phyloP scores from a whole-genome alignment of 2,113 vertebrate genomes.

The Clinocottus analis region DNA sequence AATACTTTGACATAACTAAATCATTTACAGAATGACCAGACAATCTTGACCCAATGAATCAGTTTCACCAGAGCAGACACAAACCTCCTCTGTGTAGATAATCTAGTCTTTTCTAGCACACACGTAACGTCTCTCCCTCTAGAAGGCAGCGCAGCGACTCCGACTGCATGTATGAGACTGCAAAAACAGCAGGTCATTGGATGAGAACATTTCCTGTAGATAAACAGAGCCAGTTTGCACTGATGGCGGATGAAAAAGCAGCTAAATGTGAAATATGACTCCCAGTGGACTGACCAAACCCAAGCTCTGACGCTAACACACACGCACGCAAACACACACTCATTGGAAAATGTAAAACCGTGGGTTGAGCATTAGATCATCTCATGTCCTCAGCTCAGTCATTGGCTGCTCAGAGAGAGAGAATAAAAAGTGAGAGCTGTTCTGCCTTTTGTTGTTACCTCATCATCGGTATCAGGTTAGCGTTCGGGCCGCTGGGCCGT shows the following conservation, averaged over 20 bases:
- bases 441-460: constrained; percentile 37
- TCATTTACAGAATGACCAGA: background rate
- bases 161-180: constrained; percentile 38
- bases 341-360: constrained; percentile 40
- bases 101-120: background rate
- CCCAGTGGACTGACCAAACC: constrained; percentile 39
- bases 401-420: constrained; percentile 22
- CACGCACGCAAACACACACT: constrained; percentile 22
- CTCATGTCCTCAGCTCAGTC: constrained; percentile 41
- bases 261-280: constrained; percentile 47
- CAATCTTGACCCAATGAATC: background rate
- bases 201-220: constrained; percentile 45
- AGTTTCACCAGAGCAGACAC: background rate
- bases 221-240: background rate
- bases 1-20: background rate
- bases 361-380: constrained; percentile 51
- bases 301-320: constrained; percentile 24
- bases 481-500: constrained; percentile 27
- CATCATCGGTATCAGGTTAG: constrained; percentile 48
- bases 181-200: constrained; percentile 52
- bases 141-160: constrained; percentile 42
- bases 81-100: background rate
- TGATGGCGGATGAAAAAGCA: constrained; percentile 18
- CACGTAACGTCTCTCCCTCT: constrained; percentile 36
- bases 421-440: background rate